phyloP scores from a whole-genome alignment of 2,888 invertebrate genomes.

The Callimorpha dominula region DNA sequence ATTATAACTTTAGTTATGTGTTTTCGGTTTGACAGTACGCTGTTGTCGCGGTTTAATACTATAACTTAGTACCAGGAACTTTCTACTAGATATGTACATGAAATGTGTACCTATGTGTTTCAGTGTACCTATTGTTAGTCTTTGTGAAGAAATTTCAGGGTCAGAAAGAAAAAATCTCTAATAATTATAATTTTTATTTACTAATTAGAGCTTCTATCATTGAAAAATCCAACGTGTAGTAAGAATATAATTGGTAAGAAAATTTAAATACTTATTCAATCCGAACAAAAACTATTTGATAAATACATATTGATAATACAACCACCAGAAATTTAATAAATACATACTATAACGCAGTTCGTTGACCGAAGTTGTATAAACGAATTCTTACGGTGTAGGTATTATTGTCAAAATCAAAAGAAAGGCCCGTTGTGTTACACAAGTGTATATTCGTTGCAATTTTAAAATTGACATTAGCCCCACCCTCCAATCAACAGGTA shows the following conservation, averaged over 20 bases:
- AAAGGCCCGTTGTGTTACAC: neutral
- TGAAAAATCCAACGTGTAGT: too few species aligned
- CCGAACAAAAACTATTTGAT: neutral
- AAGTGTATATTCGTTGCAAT: neutral
- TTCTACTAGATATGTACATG: neutral
- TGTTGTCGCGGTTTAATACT: constrained; percentile 26
- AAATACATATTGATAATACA: neutral
- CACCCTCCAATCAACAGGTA: neutral
- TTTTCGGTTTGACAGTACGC: constrained; percentile 20
- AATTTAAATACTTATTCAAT: too few species aligned
- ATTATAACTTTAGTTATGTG: constrained; percentile 41
- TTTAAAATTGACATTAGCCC: neutral
- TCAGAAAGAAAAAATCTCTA: too few species aligned
- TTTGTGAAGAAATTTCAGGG: too few species aligned
- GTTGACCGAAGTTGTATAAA: neutral
- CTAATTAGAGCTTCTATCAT: too few species aligned
- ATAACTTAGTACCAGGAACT: constrained; percentile 11
- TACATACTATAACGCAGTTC: neutral
- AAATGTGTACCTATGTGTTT: neutral
- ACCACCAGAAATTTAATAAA: too few species aligned
- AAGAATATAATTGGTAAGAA: too few species aligned
- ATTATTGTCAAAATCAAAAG: neutral
- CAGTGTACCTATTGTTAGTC: neutral
- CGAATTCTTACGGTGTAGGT: neutral
- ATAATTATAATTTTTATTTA: too few species aligned